phyloP scores from a whole-genome alignment of 2,797 vertebrate genomes.

The Platyrinchus mystaceus region DNA sequence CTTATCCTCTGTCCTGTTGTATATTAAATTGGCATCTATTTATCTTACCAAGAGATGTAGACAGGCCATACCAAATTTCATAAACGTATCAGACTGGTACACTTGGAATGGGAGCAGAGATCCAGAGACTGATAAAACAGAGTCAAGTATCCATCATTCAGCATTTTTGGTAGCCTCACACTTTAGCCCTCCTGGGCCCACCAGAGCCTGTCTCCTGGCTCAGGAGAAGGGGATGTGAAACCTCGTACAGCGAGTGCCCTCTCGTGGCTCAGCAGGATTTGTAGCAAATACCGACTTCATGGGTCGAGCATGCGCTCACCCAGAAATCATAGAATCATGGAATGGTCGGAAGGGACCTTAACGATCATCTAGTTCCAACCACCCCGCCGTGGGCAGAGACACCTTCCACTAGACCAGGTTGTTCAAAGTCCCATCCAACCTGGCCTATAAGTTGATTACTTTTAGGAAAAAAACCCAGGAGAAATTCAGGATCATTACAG shows the following conservation, averaged over 20 bases:
- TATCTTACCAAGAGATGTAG: neutral
- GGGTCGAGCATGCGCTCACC: accelerated
- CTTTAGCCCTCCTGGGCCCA: neutral
- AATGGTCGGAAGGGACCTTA: neutral
- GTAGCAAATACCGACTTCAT: neutral
- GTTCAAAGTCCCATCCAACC: neutral
- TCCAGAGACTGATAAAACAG: neutral
- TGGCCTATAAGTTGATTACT: neutral
- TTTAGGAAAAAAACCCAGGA: neutral
- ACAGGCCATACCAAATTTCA: neutral
- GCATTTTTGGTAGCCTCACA: neutral
- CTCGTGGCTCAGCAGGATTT: neutral
- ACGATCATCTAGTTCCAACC: neutral
- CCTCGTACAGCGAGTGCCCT: conserved; percentile 26
- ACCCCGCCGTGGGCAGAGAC: accelerated
- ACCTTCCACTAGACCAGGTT: neutral
- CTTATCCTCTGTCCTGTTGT: accelerated
- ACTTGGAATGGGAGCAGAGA: neutral
- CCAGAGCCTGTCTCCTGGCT: neutral
- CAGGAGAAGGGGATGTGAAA: neutral
- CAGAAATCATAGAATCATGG: neutral
- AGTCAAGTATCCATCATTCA: neutral
- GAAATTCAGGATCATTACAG: neutral
- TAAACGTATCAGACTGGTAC: neutral
- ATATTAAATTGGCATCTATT: neutral